Base-by-base conservation (phyloP, 2,797 vertebrate genomes). In the Erethizon dorsatum region DNA sequence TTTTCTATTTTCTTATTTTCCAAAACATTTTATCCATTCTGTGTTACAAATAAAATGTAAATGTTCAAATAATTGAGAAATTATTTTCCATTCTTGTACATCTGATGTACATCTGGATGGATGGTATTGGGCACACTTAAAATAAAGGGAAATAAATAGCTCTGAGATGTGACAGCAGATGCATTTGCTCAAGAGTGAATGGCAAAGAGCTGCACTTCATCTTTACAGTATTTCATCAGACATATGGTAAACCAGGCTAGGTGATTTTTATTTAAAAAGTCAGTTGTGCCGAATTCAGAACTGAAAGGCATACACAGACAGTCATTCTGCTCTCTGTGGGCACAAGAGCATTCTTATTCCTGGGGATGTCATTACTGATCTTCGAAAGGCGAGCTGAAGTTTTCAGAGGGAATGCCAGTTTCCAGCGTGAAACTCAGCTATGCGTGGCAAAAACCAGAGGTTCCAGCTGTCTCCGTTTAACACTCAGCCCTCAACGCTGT, bases 221-320 rank as follows among this genome's bases (percentile, higher is more conserved):
- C 94, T 93, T 61, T 87, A 41, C 57, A 84, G 78, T 41, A 47
- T 95, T 91, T 80, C 69, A 61, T 57, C 54, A 96, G 84, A 92
- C 96, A 91, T 92, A 87, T 94, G 98, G 87, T 28, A 87, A 96
- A 85, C 61, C 88, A 92, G 11, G 54, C 59, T 83, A 92, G 84
- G 85, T 95, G 93, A 94, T 82, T 96, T 96, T 97, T 93, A 85
- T 96, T 97, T 91, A 87, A 95, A 94, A 97, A 95, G 93, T 50
- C 91, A 90, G 73, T 52, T 59, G 1, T 69, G 73, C 41, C 17
- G 17, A 88, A 92, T 61, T 78, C 56, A 77, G 63, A 95, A 50
- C 84, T 73, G 54, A 83, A 83, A 97, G 93, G 85, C 87, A 69
- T 6, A 80, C 8, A 8, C 17, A 9, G 28, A 18, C 75, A 37